phyloP scores from a whole-genome alignment of 2,888 invertebrate species.

The Trichogramma dendrolimi region DNA sequence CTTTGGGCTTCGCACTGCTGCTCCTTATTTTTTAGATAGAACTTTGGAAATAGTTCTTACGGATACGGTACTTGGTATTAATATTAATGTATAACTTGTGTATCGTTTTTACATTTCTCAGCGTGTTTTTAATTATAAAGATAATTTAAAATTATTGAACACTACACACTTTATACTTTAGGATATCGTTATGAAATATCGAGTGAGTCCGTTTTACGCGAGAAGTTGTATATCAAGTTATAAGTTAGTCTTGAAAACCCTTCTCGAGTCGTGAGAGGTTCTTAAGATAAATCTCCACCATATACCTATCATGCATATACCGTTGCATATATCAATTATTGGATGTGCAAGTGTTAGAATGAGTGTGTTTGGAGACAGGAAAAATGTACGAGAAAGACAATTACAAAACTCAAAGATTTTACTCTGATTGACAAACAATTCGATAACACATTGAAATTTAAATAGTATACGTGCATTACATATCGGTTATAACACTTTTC shows the following conservation, averaged over 20 bases:
- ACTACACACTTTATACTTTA: slow-evolving; percentile 40
- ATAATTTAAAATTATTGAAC: slow-evolving; percentile 46
- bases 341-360: not conserved
- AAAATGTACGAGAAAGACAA: slow-evolving; percentile 23
- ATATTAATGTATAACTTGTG: slow-evolving; percentile 5
- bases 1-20: slow-evolving; percentile 37
- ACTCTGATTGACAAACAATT: slow-evolving; percentile 31
- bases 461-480: slow-evolving; percentile 18
- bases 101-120: slow-evolving; percentile 34
- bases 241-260: too few relatives aligned
- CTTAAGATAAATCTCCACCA: too few relatives aligned
- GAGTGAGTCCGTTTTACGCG: slow-evolving; percentile 35
- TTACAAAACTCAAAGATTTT: slow-evolving; percentile 29
- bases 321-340: too few relatives aligned
- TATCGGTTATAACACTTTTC: slow-evolving; percentile 16
- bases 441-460: slow-evolving; percentile 20
- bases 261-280: too few relatives aligned
- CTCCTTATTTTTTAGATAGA: slow-evolving; percentile 31
- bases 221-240: not conserved
- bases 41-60: slow-evolving; percentile 28
- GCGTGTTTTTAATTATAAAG: slow-evolving; percentile 40
- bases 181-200: slow-evolving; percentile 43
- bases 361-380: slow-evolving; percentile 22
- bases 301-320: too few relatives aligned
- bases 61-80: slow-evolving; percentile 28